Evolutionary conservation across 2,797 vertebrate species (phyloP).

Genomic region (Chiloscyllium punctatum): DNA sequence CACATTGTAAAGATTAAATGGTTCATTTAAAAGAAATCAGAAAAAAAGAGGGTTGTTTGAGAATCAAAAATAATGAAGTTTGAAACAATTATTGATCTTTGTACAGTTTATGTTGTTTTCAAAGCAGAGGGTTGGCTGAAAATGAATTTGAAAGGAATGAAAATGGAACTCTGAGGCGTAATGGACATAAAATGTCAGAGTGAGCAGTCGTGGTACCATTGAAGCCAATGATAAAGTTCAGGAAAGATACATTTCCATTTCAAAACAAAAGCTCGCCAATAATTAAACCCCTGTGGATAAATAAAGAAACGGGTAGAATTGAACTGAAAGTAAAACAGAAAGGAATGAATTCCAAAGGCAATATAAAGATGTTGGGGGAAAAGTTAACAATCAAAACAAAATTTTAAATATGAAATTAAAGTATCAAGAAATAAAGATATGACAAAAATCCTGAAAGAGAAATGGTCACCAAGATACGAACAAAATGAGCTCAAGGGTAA

Average conservation of each 20-base stretch:
- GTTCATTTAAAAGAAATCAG: no score
- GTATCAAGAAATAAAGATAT: background rate
- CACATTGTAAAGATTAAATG: no score
- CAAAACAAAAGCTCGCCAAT: background rate
- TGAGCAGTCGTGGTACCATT: background rate
- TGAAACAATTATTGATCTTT: background rate
- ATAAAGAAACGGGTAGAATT: no score
- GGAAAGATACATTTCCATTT: background rate
- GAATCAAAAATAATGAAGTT: background rate
- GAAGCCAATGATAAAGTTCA: background rate
- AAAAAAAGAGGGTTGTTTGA: no score
- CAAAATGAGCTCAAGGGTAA: no score
- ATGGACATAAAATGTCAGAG: no score
- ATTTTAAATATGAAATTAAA: background rate
- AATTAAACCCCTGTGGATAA: background rate
- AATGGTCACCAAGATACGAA: no score
- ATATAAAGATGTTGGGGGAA: no score
- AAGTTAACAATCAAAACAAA: background rate
- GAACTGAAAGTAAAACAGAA: no score
- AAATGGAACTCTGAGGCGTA: background rate
- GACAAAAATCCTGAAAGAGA: no score
- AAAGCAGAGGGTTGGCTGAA: background rate
- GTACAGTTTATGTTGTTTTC: no score
- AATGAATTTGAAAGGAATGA: background rate
- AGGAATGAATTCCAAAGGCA: no score